A percentile compares a stretch with the other conserved stretches of the same genome.
phyloP scores from a whole-genome alignment of 2,113 vertebrate species.

The Aleadryas rufinucha region DNA sequence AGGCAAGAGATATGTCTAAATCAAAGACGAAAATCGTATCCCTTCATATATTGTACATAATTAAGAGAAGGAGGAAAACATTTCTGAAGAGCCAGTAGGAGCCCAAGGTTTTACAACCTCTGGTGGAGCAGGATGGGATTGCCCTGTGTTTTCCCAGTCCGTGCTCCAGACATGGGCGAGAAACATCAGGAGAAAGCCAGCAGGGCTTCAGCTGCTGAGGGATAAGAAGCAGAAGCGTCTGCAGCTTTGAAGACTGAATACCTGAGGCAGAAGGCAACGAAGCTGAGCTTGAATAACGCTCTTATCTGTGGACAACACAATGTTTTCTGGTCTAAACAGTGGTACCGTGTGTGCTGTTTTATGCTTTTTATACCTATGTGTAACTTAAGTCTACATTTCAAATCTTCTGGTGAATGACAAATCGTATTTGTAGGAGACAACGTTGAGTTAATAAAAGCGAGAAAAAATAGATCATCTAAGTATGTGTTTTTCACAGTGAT shows the following conservation, averaged over 20 bases:
- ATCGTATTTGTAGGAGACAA: constrained; percentile 70
- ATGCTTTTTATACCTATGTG: constrained; percentile 72
- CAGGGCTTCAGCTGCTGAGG: background rate
- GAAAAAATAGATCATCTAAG: constrained; percentile 56
- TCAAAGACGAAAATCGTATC: constrained; percentile 56
- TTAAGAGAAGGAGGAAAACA: constrained; percentile 45
- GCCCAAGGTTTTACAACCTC: background rate
- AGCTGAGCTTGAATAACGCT: constrained; percentile 25
- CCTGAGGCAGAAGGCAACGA: background rate
- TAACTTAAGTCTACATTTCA: constrained; percentile 74
- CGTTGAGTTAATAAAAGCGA: constrained; percentile 70
- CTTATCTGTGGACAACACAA: constrained; percentile 45
- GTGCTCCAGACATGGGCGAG: background rate
- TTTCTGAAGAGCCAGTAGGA: constrained; percentile 44
- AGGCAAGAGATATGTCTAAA: constrained; percentile 68
- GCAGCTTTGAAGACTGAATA: constrained; percentile 29
- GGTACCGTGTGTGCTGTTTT: constrained; percentile 63
- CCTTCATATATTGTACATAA: constrained; percentile 68
- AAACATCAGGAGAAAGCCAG: background rate
- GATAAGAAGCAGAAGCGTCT: constrained; percentile 31
- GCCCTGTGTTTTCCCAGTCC: background rate
- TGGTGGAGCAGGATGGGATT: constrained; percentile 13
- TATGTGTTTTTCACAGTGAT: constrained; percentile 49
- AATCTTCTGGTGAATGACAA: constrained; percentile 69
- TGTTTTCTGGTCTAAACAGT: constrained; percentile 58